These are phyloP conservation scores for Takifugu rubripes DNA, from an alignment of 2,797 vertebrate species.

Conservation along the genomic window DNA sequence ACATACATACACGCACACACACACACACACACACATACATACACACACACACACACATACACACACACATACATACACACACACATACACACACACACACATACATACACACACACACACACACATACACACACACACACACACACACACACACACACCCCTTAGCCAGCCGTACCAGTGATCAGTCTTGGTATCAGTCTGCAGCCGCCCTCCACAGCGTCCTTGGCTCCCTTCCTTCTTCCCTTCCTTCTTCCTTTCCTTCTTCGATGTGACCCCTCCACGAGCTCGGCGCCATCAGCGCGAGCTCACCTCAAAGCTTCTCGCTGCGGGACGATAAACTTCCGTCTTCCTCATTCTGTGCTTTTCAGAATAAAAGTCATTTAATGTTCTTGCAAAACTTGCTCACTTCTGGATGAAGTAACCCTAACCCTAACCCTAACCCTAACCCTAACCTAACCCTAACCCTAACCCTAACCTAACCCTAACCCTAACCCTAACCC, in stretches of 20 bases:
- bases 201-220: conserved; percentile 1
- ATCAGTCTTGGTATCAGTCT: conserved; percentile 3
- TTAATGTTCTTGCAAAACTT: too few species aligned
- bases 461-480: too few species aligned
- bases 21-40: background rate
- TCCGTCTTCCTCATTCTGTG: conserved; percentile 1
- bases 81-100: background rate
- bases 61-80: background rate
- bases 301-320: conserved; percentile 46
- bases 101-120: background rate
- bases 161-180: conserved; percentile 9
- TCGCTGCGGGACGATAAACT: background rate
- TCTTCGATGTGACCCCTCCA: conserved; percentile 56
- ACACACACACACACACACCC: conserved; percentile 18
- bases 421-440: too few species aligned
- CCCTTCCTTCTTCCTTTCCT: conserved; percentile 57
- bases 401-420: too few species aligned
- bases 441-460: too few species aligned
- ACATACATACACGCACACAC: conserved; percentile 17
- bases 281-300: conserved; percentile 65
- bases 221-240: conserved; percentile 32
- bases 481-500: too few species aligned
- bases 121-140: background rate
- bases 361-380: conserved; percentile 49
- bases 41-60: conserved; percentile 20